These are phyloP conservation scores for Threskiornis aethiopicus DNA, from an alignment of 2,797 vertebrate genomes.

Conservation along the genomic window DNA sequence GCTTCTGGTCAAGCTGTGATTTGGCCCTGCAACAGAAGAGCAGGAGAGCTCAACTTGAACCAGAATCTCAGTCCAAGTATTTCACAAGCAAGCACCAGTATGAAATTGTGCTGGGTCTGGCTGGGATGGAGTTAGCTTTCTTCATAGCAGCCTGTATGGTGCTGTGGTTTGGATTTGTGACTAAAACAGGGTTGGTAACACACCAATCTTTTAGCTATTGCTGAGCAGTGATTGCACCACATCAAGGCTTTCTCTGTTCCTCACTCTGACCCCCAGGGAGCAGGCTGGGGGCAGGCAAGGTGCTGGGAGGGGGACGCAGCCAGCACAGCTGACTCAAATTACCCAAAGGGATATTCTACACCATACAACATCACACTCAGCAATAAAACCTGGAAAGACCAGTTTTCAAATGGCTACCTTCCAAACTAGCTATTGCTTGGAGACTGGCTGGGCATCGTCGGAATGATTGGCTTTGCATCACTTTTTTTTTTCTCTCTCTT, in stretches of 20 bases:
- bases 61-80: background rate
- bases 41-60: background rate
- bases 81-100: background rate
- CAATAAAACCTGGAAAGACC: background rate
- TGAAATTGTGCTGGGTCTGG: background rate
- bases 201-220: background rate
- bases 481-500: background rate
- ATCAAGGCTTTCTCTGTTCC: background rate
- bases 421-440: background rate
- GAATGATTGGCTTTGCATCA: background rate
- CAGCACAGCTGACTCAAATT: background rate
- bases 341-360: background rate
- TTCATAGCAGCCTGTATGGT: background rate
- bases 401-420: background rate
- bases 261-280: background rate
- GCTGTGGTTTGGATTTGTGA: background rate
- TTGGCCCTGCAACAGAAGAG: background rate
- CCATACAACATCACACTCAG: background rate
- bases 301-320: background rate
- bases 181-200: background rate
- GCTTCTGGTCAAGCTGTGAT: background rate
- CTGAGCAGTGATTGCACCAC: background rate
- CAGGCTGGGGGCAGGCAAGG: background rate
- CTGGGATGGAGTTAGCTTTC: background rate
- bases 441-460: background rate